Evolutionary conservation across 2,888 invertebrate genomes (phyloP).

Genomic region (Cheilosia variabilis): DNA sequence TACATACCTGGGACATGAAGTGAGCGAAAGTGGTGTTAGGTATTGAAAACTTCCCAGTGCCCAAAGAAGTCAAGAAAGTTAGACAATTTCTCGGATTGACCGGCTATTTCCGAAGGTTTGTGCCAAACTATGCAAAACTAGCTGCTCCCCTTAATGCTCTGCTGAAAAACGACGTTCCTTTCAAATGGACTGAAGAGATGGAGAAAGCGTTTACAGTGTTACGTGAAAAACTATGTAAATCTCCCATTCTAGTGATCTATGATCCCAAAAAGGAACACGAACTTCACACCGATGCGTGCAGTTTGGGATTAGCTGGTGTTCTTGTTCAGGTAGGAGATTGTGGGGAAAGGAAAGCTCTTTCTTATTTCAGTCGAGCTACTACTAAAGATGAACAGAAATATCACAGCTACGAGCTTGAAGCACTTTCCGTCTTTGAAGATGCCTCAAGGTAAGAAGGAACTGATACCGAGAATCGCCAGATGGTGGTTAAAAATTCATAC

Average conservation of each 20-base stretch:
- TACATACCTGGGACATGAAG: neutral
- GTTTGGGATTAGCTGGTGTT: slow-evolving; percentile 45
- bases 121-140: no score
- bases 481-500: slow-evolving; percentile 75
- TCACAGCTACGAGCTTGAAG: slow-evolving; percentile 54
- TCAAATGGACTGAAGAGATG: slow-evolving; percentile 17
- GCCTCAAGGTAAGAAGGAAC: slow-evolving; percentile 48
- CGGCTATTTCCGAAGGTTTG: neutral
- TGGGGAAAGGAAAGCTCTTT: slow-evolving; percentile 4
- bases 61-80: neutral
- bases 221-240: neutral
- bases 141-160: neutral
- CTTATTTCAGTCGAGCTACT: slow-evolving; percentile 44
- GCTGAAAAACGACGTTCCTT: neutral
- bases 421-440: slow-evolving; percentile 45
- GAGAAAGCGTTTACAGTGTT: slow-evolving; percentile 8
- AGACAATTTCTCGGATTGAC: neutral
- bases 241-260: slow-evolving; percentile 9
- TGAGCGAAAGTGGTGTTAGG: neutral
- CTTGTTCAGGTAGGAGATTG: slow-evolving; percentile 16
- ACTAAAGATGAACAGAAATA: slow-evolving; percentile 23
- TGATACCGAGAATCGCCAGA: slow-evolving; percentile 67
- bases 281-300: slow-evolving; percentile 26
- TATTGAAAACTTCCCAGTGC: neutral
- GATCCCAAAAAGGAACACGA: slow-evolving; percentile 11